Evolutionary conservation across 2,888 invertebrate genomes (phyloP).

Genomic region (Lasioglossum marginatum): DNA sequence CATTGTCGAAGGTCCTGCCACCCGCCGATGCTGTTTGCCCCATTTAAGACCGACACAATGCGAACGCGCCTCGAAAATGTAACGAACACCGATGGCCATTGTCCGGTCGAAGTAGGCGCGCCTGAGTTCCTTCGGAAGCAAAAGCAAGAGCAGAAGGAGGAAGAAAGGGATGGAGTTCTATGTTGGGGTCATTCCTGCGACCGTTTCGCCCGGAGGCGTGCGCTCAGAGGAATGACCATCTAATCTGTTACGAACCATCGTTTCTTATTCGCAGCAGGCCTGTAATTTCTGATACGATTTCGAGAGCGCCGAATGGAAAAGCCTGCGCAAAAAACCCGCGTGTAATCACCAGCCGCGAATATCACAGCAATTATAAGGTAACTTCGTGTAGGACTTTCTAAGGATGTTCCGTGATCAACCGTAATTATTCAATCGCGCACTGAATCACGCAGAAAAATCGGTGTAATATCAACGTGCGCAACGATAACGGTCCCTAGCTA

Average conservation of each 20-base stretch:
- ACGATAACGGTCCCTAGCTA: not conserved
- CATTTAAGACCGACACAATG: slow-evolving; percentile 66
- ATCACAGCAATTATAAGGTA: not conserved
- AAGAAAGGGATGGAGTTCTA: slow-evolving; percentile 20
- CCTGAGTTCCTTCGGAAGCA: slow-evolving; percentile 23
- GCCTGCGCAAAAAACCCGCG: not conserved
- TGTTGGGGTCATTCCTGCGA: slow-evolving; percentile 19
- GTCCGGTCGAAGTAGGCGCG: slow-evolving; percentile 35
- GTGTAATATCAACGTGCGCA: not conserved
- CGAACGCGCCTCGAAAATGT: slow-evolving; percentile 60
- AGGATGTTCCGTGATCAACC: slow-evolving; percentile 2
- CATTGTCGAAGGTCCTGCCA: slow-evolving; percentile 56
- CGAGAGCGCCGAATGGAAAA: not conserved
- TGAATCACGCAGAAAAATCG: not conserved
- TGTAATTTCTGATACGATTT: not conserved
- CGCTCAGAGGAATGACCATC: slow-evolving; percentile 43
- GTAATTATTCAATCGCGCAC: slow-evolving; percentile 36
- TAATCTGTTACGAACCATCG: slow-evolving; percentile 25
- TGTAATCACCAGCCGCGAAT: not conserved
- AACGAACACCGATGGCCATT: slow-evolving; percentile 61
- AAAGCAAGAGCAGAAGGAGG: slow-evolving; percentile 13
- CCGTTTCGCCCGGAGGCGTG: slow-evolving; percentile 52
- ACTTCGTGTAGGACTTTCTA: not conserved
- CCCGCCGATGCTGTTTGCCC: slow-evolving; percentile 70
- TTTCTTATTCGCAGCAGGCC: not conserved